Evolutionary conservation across 2,113 vertebrate genomes (phyloP), one percentile per base, ranked within the genome.

Genomic region (Melospiza georgiana): DNA sequence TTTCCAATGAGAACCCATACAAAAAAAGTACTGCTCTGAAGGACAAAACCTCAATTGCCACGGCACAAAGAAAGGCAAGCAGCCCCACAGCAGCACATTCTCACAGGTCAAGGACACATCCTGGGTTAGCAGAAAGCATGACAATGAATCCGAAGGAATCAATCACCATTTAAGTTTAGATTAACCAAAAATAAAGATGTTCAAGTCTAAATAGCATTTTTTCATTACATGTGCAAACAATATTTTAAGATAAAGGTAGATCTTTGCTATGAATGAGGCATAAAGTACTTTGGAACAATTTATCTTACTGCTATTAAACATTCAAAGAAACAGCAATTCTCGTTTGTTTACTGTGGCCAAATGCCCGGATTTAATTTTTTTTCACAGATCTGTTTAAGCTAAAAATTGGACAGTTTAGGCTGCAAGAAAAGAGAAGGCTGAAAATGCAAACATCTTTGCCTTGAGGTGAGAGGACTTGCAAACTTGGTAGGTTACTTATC

Each of bases 271-370:
- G 91, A 87, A 87, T 52, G 58, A 87, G 41, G 54, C 41, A 89
- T 65, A 33, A 71, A 84, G 16, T 59, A 65, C 43, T 94, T 57
- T 1, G 8, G 62, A 95, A 73, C 58, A 66, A 73, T 90, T 96
- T 89, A 89, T 92, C 96, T 97, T 80, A 84, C 82, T 95, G 92
- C 71, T 78, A 85, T 94, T 87, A 91, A 94, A 83, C 72, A 84
- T 93, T 89, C 88, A 96, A 94, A 95, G 92, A 86, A 72, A 63
- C 59, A 97, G 57, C 80, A 95, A 87, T 77, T 92, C 90, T 82
- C 85, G 41, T 92, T 80, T 96, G 83, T 95, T 97, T 97, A 90
- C n/a, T 59, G 61, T 96, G 97, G 97, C 95, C 61, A 77, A 89
- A 80, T 91, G 95, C 97, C 96, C 92, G 96, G 96, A 91, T 85